Base-by-base conservation (phyloP, 37 sponge, comb jelly and placozoan genomes). In the Eunapius fragilis region DNA sequence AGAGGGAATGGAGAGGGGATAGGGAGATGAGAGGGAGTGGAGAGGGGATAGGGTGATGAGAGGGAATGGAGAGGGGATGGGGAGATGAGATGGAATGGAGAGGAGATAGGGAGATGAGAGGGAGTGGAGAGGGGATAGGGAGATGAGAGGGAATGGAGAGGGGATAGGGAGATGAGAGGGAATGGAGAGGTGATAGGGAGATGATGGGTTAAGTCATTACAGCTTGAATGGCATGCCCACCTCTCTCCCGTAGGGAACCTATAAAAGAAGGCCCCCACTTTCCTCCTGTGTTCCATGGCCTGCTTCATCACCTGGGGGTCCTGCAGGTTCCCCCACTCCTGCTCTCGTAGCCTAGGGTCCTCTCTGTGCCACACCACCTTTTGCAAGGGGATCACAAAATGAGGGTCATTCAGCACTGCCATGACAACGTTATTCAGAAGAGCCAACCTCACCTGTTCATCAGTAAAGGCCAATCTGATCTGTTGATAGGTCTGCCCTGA, bases 241-340 rank as follows among this genome's bases (percentile, higher is more conserved):
- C 96, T 95, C 79, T 95, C 96, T 41, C 96, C 96, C 25, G 96
- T 95, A 14, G 88, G 91, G 72, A 95, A 95, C 36, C 96, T 69
- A 72, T 87, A 95, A 76, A 77, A 95, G 75, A 95, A 95, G 24
- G 96, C 75, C 0, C 96, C 96, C 68, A 92, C 81, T 37, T 80
- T 84, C 38, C 96, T 86, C 41, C 96, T 82, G 69, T 95, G 85
- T 22, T 48, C 78, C 82, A 89, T 92, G 25, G 82, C 72, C 13
- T 37, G 69, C 0, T 38, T 69, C 85, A 95, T 77, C 31, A 84
- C 30, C 9, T 37, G 30, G 0, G 96, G 93, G 70, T 87, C 83
- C 70, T 95, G 96, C 34, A 87, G 92, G 71, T 95, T 95, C 22
- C 96, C 96, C 96, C 96, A 95, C 68, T 95, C 96, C 68, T 95